phyloP scores from a whole-genome alignment of 2,113 vertebrate species.

The Muscicapa adusta region DNA sequence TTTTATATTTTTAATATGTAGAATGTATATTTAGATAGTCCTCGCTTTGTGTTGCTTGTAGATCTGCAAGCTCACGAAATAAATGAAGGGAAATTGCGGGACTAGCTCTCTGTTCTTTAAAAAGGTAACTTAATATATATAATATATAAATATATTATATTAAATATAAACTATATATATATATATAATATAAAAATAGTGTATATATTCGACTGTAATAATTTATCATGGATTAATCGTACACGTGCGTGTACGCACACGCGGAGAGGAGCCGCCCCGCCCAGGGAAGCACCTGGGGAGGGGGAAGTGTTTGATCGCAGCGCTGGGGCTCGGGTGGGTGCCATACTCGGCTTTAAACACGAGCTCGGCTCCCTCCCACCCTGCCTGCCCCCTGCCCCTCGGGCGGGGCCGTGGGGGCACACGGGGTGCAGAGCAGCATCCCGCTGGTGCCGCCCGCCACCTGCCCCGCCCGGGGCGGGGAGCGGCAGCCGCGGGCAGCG shows the following conservation, averaged over 20 bases:
- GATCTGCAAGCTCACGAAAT: background rate
- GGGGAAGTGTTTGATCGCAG: background rate
- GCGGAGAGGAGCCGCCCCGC: background rate
- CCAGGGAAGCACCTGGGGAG: background rate
- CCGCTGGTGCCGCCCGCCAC: background rate
- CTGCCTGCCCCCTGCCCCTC: background rate
- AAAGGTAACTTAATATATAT: background rate
- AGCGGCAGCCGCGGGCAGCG: background rate
- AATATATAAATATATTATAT: too few species aligned
- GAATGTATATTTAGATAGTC: background rate
- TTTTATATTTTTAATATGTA: background rate
- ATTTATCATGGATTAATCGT: background rate
- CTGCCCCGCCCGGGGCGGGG: accelerated
- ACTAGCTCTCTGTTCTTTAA: background rate
- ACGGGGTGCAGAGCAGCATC: accelerated
- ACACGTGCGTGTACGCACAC: background rate
- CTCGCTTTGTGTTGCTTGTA: background rate
- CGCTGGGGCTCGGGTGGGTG: background rate
- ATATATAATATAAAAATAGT: too few species aligned
- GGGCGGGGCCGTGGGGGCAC: accelerated
- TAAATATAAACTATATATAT: too few species aligned
- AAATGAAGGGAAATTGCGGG: background rate
- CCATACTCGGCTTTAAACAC: background rate
- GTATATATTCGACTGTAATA: background rate
- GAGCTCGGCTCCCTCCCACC: background rate